Evolutionary conservation across 2,113 vertebrate species (phyloP).

Genomic region (Trachemys scripta): DNA sequence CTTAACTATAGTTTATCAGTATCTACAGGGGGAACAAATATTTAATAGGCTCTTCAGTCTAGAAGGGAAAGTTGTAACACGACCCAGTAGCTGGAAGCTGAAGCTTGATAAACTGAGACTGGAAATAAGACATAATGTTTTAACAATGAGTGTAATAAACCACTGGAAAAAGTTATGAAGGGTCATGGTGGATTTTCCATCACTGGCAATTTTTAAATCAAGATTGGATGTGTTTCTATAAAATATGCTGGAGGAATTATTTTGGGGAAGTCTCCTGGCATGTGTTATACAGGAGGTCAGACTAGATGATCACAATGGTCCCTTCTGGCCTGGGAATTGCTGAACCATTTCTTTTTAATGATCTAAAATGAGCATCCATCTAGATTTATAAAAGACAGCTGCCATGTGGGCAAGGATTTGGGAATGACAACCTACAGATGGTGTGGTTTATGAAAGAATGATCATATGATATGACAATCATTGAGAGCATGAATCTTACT

Average conservation of each 20-base stretch:
- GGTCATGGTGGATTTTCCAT: neutral
- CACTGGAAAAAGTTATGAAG: neutral
- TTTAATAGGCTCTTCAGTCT: neutral
- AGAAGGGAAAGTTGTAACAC: neutral
- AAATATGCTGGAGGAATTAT: neutral
- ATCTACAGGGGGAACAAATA: neutral
- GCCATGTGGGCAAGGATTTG: neutral
- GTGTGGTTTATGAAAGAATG: conserved; percentile 15
- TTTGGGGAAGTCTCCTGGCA: neutral
- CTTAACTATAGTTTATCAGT: neutral
- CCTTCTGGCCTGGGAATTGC: neutral
- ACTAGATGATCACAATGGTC: neutral
- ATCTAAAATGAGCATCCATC: conserved; percentile 17
- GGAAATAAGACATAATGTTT: neutral
- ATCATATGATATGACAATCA: conserved; percentile 27
- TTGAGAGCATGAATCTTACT: neutral
- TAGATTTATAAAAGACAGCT: neutral
- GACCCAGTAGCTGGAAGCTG: neutral
- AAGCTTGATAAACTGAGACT: neutral
- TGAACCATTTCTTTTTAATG: neutral
- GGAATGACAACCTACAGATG: conserved; percentile 3
- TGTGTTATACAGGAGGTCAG: neutral
- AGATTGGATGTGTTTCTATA: neutral
- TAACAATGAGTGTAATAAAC: neutral
- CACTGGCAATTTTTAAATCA: neutral